A percentile compares a stretch with the other conserved stretches of the same genome.
Conservation (phyloP, 2,888 invertebrate species). For the Drosophila flavopinicola region DNA sequence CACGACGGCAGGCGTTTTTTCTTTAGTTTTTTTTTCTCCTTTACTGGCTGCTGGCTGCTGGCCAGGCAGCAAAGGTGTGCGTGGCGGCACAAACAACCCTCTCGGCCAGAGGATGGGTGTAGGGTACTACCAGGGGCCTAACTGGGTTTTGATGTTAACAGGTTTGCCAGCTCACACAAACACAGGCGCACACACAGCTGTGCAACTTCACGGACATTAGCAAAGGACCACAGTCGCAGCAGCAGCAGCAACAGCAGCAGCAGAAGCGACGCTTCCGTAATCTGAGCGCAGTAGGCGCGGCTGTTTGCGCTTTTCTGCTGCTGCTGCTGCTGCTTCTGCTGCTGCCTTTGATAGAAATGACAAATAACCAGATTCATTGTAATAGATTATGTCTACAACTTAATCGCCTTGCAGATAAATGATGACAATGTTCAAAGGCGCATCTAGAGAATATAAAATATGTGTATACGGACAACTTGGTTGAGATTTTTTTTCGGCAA, state of each 20-base stretch:
- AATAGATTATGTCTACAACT: conserved; percentile 85
- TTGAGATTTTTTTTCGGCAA: conserved; percentile 30
- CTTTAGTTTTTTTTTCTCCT: conserved; percentile 5
- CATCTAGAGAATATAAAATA: conserved; percentile 30
- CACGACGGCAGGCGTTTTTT: conserved; percentile 68
- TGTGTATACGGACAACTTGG: conserved; percentile 33
- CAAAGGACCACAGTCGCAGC: conserved; percentile 46
- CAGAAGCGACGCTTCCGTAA: conserved; percentile 77
- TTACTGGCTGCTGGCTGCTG: conserved; percentile 29
- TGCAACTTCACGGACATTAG: conserved; percentile 77
- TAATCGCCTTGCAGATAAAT: conserved; percentile 84
- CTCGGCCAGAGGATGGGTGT: conserved; percentile 68
- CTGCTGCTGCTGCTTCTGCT: conserved; percentile 25
- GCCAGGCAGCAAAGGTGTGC: conserved; percentile 59
- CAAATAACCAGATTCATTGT: conserved; percentile 84
- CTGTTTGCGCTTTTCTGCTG: conserved; percentile 81
- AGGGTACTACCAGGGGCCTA: conserved; percentile 61
- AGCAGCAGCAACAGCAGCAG: conserved; percentile 5
- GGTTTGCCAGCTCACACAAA: conserved; percentile 71
- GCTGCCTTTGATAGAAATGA: conserved; percentile 77
- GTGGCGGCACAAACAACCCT: conserved; percentile 68
- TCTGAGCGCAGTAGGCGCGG: conserved; percentile 83
- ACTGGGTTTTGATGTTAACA: conserved; percentile 82
- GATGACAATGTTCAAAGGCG: conserved; percentile 80
- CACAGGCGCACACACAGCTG: conserved; percentile 66